Conservation (phyloP, 2,888 invertebrate genomes). For the Perithous albicinctus region DNA sequence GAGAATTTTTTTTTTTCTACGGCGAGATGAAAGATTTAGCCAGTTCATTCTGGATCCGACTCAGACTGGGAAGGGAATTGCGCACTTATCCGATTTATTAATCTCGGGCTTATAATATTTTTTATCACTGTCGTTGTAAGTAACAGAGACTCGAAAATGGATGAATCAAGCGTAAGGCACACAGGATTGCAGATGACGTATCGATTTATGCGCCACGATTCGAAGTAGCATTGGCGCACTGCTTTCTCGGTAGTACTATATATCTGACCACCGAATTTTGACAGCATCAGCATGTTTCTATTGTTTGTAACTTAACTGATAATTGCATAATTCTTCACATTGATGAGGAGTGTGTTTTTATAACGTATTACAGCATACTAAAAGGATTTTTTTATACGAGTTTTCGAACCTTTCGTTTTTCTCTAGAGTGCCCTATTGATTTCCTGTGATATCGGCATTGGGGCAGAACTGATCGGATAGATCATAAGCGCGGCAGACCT, state of each 20-base stretch:
- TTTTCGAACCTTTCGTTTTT: not conserved
- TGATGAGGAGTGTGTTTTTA: no score
- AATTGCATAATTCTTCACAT: no score
- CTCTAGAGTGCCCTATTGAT: not conserved
- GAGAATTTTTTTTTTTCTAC: not conserved
- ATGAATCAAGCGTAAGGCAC: no score
- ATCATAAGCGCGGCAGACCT: conserved; percentile 74
- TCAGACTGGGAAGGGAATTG: not conserved
- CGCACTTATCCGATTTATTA: not conserved
- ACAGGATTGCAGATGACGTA: not conserved
- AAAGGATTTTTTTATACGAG: no score
- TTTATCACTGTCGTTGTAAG: not conserved
- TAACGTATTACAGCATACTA: no score
- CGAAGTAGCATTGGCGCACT: not conserved
- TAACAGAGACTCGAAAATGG: no score
- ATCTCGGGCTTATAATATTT: not conserved
- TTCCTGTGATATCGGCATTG: conserved; percentile 17
- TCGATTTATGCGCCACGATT: not conserved
- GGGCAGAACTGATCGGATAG: conserved; percentile 58
- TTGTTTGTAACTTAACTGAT: no score
- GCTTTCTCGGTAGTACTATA: no score
- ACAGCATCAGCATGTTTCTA: no score
- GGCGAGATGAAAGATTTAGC: not conserved
- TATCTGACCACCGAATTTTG: no score
- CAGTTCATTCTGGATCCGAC: not conserved